Base-by-base conservation (phyloP, 2,888 invertebrate genomes). In the Ichneumoninae sp. region DNA sequence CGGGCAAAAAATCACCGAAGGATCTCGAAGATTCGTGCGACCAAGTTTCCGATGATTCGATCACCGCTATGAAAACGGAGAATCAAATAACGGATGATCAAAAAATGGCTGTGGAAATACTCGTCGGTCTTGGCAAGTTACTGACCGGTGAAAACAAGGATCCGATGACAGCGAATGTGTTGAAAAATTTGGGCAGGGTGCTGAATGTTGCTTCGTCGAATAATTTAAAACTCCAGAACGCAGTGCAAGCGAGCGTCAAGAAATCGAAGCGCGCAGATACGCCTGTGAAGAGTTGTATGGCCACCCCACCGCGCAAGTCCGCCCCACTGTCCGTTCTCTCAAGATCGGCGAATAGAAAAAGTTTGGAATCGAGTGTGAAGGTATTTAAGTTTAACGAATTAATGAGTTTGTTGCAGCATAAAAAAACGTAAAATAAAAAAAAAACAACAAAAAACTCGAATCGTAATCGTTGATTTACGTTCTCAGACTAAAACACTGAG, bases 111-210 rank as follows among this genome's bases (percentile, higher is more conserved):
- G 78, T 88, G 19, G 88, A 91, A 75, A 85, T 91, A 30, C 87
- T 92, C 10, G 70, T 88, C 16, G 90, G 88, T 73, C 83, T 92
- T 19, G 88, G 88, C 7, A 90, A 91, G 81, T 81, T 91, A 22
- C 80, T 92, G 60, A 88, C 83, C 44, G 88, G 85, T 3, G 87
- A 89, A 16, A 86, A 88, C 10, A 87, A 88, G 19, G 89, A 90
- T 40, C 83, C 89, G 1, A 70, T 85, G 22, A 88, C 87, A n/a
- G 65, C 83, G 40, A 68, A 85, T 36, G 78, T 92, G 77, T 70
- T 92, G 16, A 88, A 90, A 63, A 90, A 89, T 78, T 83, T 92
- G 57, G 88, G 89, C 22, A 86, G 81, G 36, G 88, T 88, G n/a
- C 86, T 92, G 44, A 89, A 89, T 82, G 84, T 87, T 33, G 87